Evolutionary conservation across 2,888 invertebrate genomes (phyloP), one percentile per base, ranked within the genome.

Genomic region (Panzeria rudis): DNA sequence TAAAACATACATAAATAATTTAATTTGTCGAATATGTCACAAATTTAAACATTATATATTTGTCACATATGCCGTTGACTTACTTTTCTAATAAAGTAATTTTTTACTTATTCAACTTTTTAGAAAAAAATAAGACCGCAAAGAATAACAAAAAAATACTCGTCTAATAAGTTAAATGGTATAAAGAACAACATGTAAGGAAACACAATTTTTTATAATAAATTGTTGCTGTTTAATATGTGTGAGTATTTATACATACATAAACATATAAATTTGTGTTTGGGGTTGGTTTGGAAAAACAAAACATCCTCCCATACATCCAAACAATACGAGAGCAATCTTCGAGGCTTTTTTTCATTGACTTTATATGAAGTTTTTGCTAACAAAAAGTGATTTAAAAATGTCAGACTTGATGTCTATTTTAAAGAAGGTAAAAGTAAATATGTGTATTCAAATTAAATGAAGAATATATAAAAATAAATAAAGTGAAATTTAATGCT

Each of bases 11-110:
- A 68, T 61, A 72, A 78, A 83, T 83, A 83, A 83, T 83, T 78
- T 69, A 83, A 78, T 83, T 78, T 83, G 78, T 62, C 61, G 68
- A 78, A 78, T 78, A 54, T 83, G 73, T 78, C 61, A 73, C 4
- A 66, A 41, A 54, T 62, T 62, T 11, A 38, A 68, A 78, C 54
- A 73, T 54, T 17, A 68, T 73, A 54, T 56, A 29, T 83, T 54
- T 78, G 72, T 73, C 73, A 73, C 68, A 69, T 69, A 69, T 78
- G 20, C 23, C 61, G 32, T 62, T 83, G 47, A 66, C 56, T 54
- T 17, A 47, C 20, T 44, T 61, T 61, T 11, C 50, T 50, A 56
- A 66, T 13, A 68, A 56, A 64, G 15, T 13, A 7, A 41, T 5
- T 64, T 41, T 52, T 62, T 75, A 29, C 50, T 20, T 50, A 17